Evolutionary conservation across 1,140 invertebrate species (phyloP).

Genomic region (Lepidurus arcticus): DNA sequence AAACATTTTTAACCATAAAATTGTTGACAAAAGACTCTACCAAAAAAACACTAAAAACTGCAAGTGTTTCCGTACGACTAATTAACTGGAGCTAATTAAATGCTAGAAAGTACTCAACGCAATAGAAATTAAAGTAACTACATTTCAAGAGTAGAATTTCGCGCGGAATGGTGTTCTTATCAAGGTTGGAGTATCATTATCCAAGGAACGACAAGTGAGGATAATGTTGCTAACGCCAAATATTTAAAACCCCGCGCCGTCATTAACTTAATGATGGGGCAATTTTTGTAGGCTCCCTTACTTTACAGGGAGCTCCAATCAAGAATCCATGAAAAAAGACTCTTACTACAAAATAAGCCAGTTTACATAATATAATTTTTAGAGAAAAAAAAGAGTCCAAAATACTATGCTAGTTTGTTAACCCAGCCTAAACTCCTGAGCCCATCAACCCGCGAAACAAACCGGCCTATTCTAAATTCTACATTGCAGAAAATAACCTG

Average conservation of each 20-base stretch:
- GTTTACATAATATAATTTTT: no score
- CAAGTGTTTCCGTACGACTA: no score
- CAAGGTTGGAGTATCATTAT: slow-evolving; percentile 35
- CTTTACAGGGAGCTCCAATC: slow-evolving; percentile 30
- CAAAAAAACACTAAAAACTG: background rate
- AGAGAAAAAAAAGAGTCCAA: no score
- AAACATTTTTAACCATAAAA: background rate
- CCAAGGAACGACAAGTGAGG: slow-evolving; percentile 37
- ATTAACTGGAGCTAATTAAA: no score
- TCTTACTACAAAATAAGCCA: background rate
- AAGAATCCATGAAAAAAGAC: background rate
- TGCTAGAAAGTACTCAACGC: no score
- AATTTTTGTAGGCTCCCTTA: slow-evolving; percentile 38
- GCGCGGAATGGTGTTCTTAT: slow-evolving; percentile 35
- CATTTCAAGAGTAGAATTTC: background rate
- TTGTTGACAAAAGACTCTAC: background rate
- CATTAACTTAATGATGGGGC: slow-evolving; percentile 31
- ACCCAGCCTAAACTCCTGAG: no score
- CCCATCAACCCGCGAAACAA: no score
- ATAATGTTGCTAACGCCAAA: slow-evolving; percentile 38
- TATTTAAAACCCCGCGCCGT: slow-evolving; percentile 31
- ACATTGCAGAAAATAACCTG: no score
- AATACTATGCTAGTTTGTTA: no score
- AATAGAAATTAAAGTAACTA: background rate
- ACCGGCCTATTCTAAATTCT: no score